Base-by-base conservation (phyloP, 1,140 invertebrate species). In the Aphis craccivora region DNA sequence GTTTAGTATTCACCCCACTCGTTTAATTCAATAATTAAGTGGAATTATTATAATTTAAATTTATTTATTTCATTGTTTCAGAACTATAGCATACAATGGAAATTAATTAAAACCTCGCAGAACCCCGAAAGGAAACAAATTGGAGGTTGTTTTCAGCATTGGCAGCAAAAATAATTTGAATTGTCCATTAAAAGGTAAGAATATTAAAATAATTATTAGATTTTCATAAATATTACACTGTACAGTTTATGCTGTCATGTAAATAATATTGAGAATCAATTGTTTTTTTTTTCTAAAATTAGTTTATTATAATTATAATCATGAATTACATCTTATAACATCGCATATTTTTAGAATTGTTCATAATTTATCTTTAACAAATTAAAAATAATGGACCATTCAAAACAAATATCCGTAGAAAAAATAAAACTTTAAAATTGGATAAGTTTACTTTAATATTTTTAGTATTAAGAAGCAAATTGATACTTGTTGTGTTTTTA, bases 141-240 rank as follows among this genome's bases (percentile, higher is more conserved):
- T 40, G 11, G 88, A 60, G 14, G 40, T 90, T 43, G 37, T 90
- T 90, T 67, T 30, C 53, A 67, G 40, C 11, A 43, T n/a, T 40
- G 35, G 11, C 23, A 9, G 14, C 3, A 55, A 25, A 55, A 40
- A 89, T 76, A 76, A 76, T 53, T 89, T 55, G 37, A 43, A 43
- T 55, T 90, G 35, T 67, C 37, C 37, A 1, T 67, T 90, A 43
- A 90, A 90, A 90, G 89, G 89, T 90, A 90, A 90, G 89, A n/a
- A 40, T 30, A 43, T 14, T 14, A 9, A 40, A 84, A 84, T 9
- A 60, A 60, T n/a, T 25, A 23, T 20, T 83, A 83, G 35, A 37
- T 67, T 14, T 76, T 76, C 60, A 18, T n/a, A n/a, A 76, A 76
- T n/a, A 76, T 76, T 76, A n/a, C 23, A n/a, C 14, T 0, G 14